A percentile compares a stretch with the other conserved stretches of the same genome.
Conservation (phyloP, 2,113 vertebrate genomes). For the Athene cunicularia region DNA sequence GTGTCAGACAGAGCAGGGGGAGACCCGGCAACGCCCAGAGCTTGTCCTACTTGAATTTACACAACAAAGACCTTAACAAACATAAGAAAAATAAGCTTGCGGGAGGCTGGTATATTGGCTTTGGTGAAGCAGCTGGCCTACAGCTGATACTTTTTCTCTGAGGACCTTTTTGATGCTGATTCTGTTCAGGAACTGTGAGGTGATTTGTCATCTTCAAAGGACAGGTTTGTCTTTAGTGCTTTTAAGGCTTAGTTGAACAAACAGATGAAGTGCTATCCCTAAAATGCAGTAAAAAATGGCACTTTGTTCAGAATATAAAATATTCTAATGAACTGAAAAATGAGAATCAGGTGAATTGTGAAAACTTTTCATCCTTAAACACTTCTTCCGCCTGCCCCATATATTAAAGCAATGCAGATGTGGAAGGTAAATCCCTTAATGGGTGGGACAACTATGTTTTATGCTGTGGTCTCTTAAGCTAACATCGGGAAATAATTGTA, state of each 20-base stretch:
- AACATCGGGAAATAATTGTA: constrained; percentile 26
- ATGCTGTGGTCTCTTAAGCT: background rate
- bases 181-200: constrained; percentile 16
- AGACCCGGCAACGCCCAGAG: background rate
- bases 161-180: constrained; percentile 28
- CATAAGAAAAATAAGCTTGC: background rate
- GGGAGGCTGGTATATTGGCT: background rate
- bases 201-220: constrained; percentile 61
- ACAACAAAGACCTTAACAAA: background rate
- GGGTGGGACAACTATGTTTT: background rate
- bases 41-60: background rate
- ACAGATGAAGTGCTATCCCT: background rate
- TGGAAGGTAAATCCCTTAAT: constrained; percentile 19
- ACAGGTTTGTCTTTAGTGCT: background rate
- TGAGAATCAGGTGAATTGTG: constrained; percentile 14
- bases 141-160: constrained; percentile 30
- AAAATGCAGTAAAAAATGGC: background rate
- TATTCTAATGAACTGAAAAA: constrained; percentile 17
- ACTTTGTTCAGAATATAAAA: constrained; percentile 3
- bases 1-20: background rate
- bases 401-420: background rate
- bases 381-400: background rate
- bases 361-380: constrained; percentile 14
- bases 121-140: constrained; percentile 33
- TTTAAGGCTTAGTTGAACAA: constrained; percentile 31